Evolutionary conservation across 2,888 invertebrate genomes (phyloP).

Genomic region (Orgyia antiqua): DNA sequence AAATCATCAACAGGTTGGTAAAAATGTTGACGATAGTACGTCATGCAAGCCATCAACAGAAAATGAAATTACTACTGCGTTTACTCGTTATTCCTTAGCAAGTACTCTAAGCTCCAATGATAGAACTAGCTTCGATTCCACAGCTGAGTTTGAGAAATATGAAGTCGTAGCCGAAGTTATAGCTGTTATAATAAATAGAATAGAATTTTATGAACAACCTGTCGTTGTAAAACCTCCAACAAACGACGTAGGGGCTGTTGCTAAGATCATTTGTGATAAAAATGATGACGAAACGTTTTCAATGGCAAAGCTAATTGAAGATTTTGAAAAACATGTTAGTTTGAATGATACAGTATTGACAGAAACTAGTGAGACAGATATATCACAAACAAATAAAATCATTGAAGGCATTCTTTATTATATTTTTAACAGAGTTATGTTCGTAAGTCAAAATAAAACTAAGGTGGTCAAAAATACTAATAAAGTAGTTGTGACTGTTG

Average conservation of each 20-base stretch:
- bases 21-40: not conserved
- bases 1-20: too few species aligned
- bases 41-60: not conserved
- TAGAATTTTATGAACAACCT: conserved; percentile 28
- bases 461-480: conserved; percentile 31
- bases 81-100: conserved; percentile 26
- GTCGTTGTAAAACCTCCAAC: not conserved
- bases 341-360: conserved; percentile 44
- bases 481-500: conserved; percentile 55
- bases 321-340: conserved; percentile 40
- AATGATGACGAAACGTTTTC: conserved; percentile 37
- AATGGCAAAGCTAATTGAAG: conserved; percentile 51
- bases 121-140: conserved; percentile 54
- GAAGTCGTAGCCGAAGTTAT: conserved; percentile 55
- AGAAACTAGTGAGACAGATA: conserved; percentile 42
- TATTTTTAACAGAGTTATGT: conserved; percentile 49
- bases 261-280: not conserved
- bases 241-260: not conserved
- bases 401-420: conserved; percentile 58
- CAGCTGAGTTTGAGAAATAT: conserved; percentile 61
- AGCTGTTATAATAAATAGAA: conserved; percentile 37
- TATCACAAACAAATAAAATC: conserved; percentile 35
- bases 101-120: conserved; percentile 44
- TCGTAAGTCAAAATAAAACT: conserved; percentile 23
- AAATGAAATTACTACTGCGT: not conserved